phyloP scores from a whole-genome alignment of 2,888 invertebrate genomes.

The Ochropacha duplaris region DNA sequence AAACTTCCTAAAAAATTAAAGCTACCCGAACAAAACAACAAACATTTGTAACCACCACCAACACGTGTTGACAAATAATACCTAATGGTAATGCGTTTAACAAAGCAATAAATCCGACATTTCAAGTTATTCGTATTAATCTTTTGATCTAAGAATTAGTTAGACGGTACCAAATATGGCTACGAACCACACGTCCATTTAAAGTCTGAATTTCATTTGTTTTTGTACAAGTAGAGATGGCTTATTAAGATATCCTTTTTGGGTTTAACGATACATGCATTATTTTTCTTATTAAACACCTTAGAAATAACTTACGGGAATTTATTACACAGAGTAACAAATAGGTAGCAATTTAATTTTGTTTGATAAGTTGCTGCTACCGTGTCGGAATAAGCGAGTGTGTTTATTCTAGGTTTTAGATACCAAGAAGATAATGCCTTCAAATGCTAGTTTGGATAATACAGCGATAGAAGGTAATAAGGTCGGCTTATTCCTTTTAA shows the following conservation, averaged over 20 bases:
- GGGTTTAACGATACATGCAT: not conserved
- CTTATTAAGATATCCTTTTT: not conserved
- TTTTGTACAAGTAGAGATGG: conserved; percentile 1
- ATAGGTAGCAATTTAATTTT: not conserved
- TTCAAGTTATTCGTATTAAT: conserved; percentile 17
- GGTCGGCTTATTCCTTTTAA: too few species aligned
- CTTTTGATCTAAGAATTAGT: conserved; percentile 9
- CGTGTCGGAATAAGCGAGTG: not conserved
- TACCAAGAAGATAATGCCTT: too few species aligned
- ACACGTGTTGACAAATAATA: not conserved
- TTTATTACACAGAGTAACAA: not conserved
- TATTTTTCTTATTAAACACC: not conserved
- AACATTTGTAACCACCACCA: not conserved
- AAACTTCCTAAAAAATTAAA: too few species aligned
- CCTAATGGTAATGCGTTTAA: not conserved
- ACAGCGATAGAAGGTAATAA: too few species aligned
- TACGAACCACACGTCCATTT: not conserved
- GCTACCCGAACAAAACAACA: not conserved
- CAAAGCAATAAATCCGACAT: conserved; percentile 17
- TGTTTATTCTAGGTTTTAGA: too few species aligned
- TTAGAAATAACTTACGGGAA: not conserved
- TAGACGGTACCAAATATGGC: conserved; percentile 15
- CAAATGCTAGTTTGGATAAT: too few species aligned
- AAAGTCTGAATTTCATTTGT: not conserved
- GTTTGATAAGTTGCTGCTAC: not conserved